Base-by-base conservation (phyloP, 2,797 vertebrate species). In the Ambastaia sidthimunki region DNA sequence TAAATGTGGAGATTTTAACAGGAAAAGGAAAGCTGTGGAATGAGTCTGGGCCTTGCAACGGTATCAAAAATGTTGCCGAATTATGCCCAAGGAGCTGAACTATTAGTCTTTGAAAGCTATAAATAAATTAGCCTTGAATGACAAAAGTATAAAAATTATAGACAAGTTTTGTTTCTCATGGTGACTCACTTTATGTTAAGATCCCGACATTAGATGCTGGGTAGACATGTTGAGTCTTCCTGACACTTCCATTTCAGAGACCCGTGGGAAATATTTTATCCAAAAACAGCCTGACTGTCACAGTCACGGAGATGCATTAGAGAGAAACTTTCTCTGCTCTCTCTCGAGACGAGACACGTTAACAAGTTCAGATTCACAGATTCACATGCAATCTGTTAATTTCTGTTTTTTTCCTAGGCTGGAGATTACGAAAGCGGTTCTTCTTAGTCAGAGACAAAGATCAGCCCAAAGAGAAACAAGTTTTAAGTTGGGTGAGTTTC, bases 381-480 rank as follows among this genome's bases (percentile, higher is more conserved):
- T 31, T 47, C 0, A 10, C 6, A 62, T 28, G 25, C 11, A 72
- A 21, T 18, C 44, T 11, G n/a, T 47, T 12, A 1, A 57, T 3
- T 2, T 71, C 41, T 50, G 54, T 59, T 23, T 59, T 62, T 69
- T 6, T 28, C 76, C 28, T 28, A 99, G 98, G 98, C 65, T 99
- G 97, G 98, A 93, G 98, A 83, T 95, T 99, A 92, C 94, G 97
- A 88, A 99, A 99, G 93, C 96, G 95, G 85, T 98, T 97, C 83
- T 98, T 99, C 86, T 89, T 99, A 81, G 95, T 99, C 88, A 98
- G 95, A 92, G 95, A 95, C 90, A 98, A 96, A 93, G 97, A 96
- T 87, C 96, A 95, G 87, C 95, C 95, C 84, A 99, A 98, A 90
- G 97, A 99, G 75, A 89, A 94, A 7, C 95, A 96, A 15, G 91